Evolutionary conservation across 2,797 vertebrate species (phyloP).

Genomic region (Channallabes apus): DNA sequence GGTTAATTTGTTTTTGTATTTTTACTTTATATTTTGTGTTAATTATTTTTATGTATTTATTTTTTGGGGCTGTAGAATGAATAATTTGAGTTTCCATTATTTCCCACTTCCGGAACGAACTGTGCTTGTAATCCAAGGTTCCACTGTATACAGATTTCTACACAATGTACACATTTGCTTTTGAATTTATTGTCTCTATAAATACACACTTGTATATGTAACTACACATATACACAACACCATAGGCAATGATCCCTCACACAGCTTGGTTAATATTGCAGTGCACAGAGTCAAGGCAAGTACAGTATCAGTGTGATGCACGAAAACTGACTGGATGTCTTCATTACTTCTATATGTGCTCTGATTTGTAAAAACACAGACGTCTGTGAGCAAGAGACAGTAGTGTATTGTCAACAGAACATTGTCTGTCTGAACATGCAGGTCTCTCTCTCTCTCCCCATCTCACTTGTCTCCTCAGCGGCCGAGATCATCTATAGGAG

Average conservation of each 20-base stretch:
- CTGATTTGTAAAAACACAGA: slow-evolving; percentile 29
- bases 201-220: background rate
- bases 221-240: background rate
- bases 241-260: background rate
- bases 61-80: no score
- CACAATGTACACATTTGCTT: background rate
- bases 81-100: no score
- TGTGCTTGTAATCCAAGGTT: no score
- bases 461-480: slow-evolving; percentile 54
- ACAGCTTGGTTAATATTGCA: slow-evolving; percentile 8
- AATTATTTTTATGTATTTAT: no score
- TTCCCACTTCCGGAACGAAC: no score
- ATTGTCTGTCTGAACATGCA: background rate
- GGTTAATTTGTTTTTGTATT: no score
- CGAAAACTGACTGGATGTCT: background rate
- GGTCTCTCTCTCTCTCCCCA: background rate
- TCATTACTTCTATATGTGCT: background rate
- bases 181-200: background rate
- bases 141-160: no score
- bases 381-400: slow-evolving; percentile 24
- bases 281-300: slow-evolving; percentile 17
- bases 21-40: no score
- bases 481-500: slow-evolving; percentile 66
- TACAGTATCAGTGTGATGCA: slow-evolving; percentile 2
- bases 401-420: slow-evolving; percentile 1